phyloP scores from a whole-genome alignment of 2,113 vertebrate species.

The Tichodroma muraria region DNA sequence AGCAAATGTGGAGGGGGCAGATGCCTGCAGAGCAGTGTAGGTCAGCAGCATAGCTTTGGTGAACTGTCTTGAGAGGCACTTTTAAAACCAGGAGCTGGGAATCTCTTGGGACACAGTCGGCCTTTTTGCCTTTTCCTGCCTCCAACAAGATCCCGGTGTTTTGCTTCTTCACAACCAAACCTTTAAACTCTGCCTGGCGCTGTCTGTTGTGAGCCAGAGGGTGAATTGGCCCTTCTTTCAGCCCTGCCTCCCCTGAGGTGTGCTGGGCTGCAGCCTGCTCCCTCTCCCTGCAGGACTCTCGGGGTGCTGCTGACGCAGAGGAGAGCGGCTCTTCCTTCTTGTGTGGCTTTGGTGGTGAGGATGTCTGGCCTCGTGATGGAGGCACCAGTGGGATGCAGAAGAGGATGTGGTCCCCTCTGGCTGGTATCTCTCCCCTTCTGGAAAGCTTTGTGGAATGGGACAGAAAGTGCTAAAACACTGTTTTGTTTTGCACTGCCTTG shows the following conservation, averaged over 20 bases:
- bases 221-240: background rate
- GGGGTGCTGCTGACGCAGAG: accelerated
- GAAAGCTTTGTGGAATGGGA: background rate
- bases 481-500: background rate
- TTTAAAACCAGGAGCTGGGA: background rate
- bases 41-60: background rate
- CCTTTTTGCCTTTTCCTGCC: background rate
- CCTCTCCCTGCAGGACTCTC: accelerated
- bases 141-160: background rate
- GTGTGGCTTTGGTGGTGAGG: background rate
- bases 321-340: background rate
- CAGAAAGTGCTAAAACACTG: background rate
- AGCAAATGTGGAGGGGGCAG: background rate
- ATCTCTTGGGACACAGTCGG: background rate
- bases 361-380: background rate
- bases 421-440: background rate
- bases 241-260: background rate
- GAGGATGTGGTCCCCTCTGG: background rate
- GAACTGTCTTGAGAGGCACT: background rate
- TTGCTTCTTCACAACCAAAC: background rate
- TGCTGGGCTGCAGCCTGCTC: accelerated
- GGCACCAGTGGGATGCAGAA: background rate
- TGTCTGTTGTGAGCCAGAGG: background rate
- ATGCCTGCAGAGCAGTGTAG: background rate
- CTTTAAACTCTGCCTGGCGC: background rate